These are phyloP conservation scores for Calephelis perditalis DNA, from an alignment of 2,888 invertebrate genomes.

Conservation along the genomic window DNA sequence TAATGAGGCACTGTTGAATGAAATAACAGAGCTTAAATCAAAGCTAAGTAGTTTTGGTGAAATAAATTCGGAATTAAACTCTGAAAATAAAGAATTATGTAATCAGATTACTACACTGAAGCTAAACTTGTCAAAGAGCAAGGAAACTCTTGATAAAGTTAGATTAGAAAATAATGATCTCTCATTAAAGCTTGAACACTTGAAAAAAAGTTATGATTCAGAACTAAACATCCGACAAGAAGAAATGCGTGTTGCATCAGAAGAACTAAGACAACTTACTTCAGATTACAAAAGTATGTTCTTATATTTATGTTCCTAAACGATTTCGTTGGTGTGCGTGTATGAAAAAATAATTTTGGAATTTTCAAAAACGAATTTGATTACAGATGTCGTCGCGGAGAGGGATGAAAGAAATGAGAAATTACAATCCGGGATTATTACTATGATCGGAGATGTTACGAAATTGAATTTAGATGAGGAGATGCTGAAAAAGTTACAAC, in stretches of 20 bases:
- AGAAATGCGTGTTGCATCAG: slow-evolving; percentile 28
- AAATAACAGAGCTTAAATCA: slow-evolving; percentile 7
- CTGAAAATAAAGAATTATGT: slow-evolving; percentile 4
- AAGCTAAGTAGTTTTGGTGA: background rate
- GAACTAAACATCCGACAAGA: slow-evolving; percentile 21
- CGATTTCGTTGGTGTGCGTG: background rate
- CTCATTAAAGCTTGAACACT: slow-evolving; percentile 27
- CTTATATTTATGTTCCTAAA: slow-evolving; percentile 16
- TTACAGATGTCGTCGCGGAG: slow-evolving; percentile 25
- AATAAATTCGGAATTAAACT: background rate
- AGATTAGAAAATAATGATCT: slow-evolving; percentile 26
- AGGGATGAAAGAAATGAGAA: slow-evolving; percentile 30
- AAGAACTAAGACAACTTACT: slow-evolving; percentile 28
- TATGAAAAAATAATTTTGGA: slow-evolving; percentile 2
- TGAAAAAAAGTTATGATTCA: slow-evolving; percentile 20
- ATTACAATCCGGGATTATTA: slow-evolving; percentile 36
- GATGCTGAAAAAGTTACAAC: slow-evolving; percentile 33
- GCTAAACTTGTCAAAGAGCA: background rate
- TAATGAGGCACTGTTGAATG: slow-evolving; percentile 3
- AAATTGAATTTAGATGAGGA: slow-evolving; percentile 32
- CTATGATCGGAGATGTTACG: slow-evolving; percentile 34
- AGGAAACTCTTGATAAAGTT: slow-evolving; percentile 14
- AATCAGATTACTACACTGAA: background rate
- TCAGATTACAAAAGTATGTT: slow-evolving; percentile 40
- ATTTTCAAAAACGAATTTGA: slow-evolving; percentile 6